Conservation (phyloP, 2,113 vertebrate genomes). For the Lepus americanus region DNA sequence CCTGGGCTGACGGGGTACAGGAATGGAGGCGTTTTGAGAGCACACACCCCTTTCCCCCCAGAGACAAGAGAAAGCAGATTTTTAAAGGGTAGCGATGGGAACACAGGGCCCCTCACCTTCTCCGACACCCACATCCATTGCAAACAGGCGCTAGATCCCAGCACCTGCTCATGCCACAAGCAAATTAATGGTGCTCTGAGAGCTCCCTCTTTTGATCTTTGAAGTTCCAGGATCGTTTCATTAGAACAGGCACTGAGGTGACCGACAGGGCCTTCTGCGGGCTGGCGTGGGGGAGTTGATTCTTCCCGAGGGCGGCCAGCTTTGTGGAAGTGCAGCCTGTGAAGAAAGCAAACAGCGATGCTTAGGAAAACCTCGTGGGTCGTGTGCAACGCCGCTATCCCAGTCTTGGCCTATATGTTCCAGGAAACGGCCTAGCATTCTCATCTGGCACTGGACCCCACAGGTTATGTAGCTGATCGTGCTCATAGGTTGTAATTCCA, state of each 20-base stretch:
- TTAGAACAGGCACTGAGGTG: accelerated
- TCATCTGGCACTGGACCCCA: neutral
- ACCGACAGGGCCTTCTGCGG: neutral
- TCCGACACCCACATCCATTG: neutral
- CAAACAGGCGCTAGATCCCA: neutral
- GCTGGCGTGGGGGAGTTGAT: neutral
- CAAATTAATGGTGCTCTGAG: neutral
- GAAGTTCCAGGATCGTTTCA: neutral
- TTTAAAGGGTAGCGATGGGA: neutral
- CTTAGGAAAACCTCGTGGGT: neutral
- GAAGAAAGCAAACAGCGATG: neutral
- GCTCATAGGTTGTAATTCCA: neutral
- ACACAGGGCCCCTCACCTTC: neutral
- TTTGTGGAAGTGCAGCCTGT: accelerated
- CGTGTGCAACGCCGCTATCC: neutral
- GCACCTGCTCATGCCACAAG: neutral
- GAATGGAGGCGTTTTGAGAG: neutral
- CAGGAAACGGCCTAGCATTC: neutral
- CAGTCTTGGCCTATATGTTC: neutral
- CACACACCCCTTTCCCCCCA: neutral
- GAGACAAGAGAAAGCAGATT: neutral
- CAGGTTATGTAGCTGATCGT: neutral
- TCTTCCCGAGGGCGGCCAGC: neutral
- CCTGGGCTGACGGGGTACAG: neutral
- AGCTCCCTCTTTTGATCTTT: neutral